phyloP scores from a whole-genome alignment of 2,113 vertebrate genomes.

The Oreochromis spilurus region DNA sequence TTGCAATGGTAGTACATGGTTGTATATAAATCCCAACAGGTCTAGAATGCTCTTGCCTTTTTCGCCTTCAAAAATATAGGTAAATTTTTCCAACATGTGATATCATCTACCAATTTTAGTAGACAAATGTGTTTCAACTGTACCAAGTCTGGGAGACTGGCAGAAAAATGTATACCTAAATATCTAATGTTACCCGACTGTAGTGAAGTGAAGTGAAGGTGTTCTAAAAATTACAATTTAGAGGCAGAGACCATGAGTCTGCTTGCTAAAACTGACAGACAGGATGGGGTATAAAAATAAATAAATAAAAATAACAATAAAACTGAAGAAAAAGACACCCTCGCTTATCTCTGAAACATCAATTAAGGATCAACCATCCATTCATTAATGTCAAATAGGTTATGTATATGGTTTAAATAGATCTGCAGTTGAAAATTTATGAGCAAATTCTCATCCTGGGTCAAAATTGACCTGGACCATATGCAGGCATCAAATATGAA shows the following conservation, averaged over 20 bases:
- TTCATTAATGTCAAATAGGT: not conserved
- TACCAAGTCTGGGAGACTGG: not conserved
- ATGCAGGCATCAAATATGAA: not conserved
- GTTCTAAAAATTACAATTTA: not conserved
- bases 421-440: not conserved
- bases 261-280: not conserved
- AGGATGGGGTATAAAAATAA: not conserved
- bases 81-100: not conserved
- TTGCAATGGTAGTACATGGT: not conserved
- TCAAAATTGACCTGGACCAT: not conserved
- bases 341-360: not conserved
- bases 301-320: not conserved
- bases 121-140: not conserved
- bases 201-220: not conserved
- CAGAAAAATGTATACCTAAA: not conserved
- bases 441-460: not conserved
- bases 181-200: not conserved
- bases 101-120: not conserved
- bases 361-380: rapidly evolving
- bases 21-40: not conserved
- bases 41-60: not conserved
- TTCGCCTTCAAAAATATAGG: not conserved
- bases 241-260: not conserved
- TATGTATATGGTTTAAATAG: not conserved
- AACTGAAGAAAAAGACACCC: not conserved